phyloP scores from a whole-genome alignment of 2,113 vertebrate genomes.

The Anarrhichthys ocellatus region DNA sequence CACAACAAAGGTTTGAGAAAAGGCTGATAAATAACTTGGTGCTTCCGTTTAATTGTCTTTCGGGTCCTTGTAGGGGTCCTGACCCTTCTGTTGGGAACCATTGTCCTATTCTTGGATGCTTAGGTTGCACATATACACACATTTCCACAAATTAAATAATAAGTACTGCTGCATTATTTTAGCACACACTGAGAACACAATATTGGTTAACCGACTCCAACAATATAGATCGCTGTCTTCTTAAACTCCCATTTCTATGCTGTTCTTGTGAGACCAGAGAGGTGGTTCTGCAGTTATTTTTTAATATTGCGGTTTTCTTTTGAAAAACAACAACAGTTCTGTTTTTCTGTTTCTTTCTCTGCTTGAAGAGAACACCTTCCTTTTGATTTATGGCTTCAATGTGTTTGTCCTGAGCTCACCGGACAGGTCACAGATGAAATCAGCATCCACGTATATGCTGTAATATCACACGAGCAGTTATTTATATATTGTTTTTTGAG shows the following conservation, averaged over 20 bases:
- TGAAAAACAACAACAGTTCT: background rate
- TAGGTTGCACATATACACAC: background rate
- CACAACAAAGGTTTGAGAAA: too few relatives aligned
- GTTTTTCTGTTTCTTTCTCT: constrained; percentile 1
- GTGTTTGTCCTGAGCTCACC: constrained; percentile 38
- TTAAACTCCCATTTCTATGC: background rate
- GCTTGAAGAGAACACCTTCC: background rate
- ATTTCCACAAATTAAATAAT: background rate
- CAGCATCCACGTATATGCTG: constrained; percentile 9
- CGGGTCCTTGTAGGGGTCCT: background rate
- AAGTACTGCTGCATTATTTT: background rate
- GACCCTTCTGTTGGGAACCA: too few relatives aligned
- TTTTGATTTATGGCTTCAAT: constrained; percentile 44
- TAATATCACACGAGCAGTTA: constrained; percentile 26
- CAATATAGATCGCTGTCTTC: background rate
- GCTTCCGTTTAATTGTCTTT: background rate
- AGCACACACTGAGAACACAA: background rate
- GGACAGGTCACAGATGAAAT: constrained; percentile 51
- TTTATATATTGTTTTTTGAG: constrained; percentile 28
- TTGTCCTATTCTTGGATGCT: too few relatives aligned
- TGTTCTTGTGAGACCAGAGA: constrained; percentile 2
- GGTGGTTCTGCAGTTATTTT: background rate
- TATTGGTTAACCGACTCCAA: too few relatives aligned
- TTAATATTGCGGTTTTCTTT: background rate
- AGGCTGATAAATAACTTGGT: too few relatives aligned